Conservation (phyloP, 30 jellyfish, hydroid and myxozoan genomes). For the Pseudorhiza aurosa region DNA sequence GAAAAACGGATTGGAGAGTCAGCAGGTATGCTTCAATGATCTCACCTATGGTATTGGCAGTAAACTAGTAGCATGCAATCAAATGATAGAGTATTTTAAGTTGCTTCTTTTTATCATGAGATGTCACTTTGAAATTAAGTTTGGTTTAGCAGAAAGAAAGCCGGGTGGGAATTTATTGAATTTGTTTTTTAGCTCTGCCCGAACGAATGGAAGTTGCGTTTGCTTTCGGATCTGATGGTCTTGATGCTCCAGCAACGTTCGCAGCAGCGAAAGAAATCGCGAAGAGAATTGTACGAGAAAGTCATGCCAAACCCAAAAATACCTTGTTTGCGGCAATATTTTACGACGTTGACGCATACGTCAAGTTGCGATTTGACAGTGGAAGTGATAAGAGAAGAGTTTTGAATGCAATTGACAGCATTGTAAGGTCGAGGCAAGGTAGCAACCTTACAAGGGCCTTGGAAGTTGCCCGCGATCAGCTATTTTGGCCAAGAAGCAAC, state of each 20-base stretch:
- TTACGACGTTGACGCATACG: conserved; percentile 42
- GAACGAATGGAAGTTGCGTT: conserved; percentile 59
- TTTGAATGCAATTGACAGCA: background rate
- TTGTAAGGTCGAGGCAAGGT: conserved; percentile 15
- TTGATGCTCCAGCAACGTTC: conserved; percentile 24
- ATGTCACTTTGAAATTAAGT: no score
- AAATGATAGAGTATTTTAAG: no score
- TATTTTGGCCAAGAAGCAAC: conserved; percentile 56
- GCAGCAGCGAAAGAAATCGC: conserved; percentile 37
- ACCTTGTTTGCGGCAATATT: conserved; percentile 47
- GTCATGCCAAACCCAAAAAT: conserved; percentile 11
- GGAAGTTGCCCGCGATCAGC: conserved; percentile 57
- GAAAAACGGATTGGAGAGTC: conserved; percentile 9
- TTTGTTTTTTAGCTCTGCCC: conserved; percentile 10
- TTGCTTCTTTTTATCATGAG: no score
- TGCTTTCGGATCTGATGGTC: conserved; percentile 57
- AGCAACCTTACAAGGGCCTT: conserved; percentile 53
- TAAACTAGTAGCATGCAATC: no score
- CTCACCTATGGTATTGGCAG: no score
- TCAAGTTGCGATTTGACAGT: conserved; percentile 49
- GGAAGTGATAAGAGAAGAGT: background rate
- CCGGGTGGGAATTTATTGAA: no score
- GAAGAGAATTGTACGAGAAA: conserved; percentile 27
- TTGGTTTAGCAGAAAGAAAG: no score
- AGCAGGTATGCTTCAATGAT: conserved; percentile 24